Evolutionary conservation across 2,888 invertebrate species (phyloP).

Genomic region (Aspidapion aeneum): DNA sequence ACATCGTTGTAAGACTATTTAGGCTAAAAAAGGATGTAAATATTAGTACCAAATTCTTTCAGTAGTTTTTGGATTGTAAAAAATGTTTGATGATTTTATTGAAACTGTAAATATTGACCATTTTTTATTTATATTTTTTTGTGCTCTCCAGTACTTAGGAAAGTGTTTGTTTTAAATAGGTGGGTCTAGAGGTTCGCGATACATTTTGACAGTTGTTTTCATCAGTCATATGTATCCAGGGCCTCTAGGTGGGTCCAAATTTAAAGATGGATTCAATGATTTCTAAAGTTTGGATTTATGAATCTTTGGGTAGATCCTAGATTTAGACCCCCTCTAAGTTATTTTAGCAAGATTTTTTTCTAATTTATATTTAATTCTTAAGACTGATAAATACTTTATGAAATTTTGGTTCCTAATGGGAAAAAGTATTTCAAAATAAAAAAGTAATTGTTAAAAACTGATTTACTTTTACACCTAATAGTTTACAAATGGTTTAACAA

Average conservation of each 20-base stretch:
- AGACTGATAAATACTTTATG: constrained; percentile 46
- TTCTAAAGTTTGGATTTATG: too few species aligned
- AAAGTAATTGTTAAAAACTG: constrained; percentile 33
- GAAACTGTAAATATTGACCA: neutral
- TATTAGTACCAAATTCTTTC: neutral
- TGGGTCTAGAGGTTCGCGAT: too few species aligned
- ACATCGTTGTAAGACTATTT: neutral
- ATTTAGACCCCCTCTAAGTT: constrained; percentile 11
- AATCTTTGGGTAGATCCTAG: too few species aligned
- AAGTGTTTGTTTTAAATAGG: constrained; percentile 31
- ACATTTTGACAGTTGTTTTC: too few species aligned
- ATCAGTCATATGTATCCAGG: too few species aligned
- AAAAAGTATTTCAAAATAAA: constrained; percentile 45
- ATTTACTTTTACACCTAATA: too few species aligned
- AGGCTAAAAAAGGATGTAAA: neutral
- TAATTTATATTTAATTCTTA: constrained; percentile 46
- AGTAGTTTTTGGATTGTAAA: neutral
- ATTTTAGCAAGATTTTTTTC: constrained; percentile 24
- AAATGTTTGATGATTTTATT: neutral
- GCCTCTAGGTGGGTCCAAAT: too few species aligned
- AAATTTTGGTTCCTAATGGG: constrained; percentile 49
- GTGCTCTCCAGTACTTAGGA: constrained; percentile 40
- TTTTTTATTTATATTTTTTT: constrained; percentile 17
- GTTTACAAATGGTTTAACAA: too few species aligned
- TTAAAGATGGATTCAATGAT: too few species aligned